A percentile compares a stretch with the other conserved stretches of the same genome.
These are phyloP conservation scores for Sula dactylatra DNA, from an alignment of 2,113 vertebrate genomes.

Conservation along the genomic window DNA sequence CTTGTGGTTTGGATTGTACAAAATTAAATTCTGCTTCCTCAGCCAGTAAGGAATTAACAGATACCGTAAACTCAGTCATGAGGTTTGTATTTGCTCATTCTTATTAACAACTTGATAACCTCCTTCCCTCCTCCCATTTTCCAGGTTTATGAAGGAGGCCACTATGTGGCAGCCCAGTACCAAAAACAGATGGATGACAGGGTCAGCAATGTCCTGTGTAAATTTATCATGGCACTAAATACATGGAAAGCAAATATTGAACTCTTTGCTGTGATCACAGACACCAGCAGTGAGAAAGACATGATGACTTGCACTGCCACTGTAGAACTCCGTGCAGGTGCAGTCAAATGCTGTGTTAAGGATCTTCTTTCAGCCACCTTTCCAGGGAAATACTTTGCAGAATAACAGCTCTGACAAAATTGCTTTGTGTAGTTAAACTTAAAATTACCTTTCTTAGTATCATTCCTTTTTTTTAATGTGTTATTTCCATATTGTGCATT, in stretches of 20 bases:
- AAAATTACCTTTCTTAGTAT: not conserved
- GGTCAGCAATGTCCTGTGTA: not conserved
- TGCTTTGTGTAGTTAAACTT: not conserved
- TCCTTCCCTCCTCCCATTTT: not conserved
- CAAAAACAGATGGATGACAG: not conserved
- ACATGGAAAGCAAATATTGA: not conserved
- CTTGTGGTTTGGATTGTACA: not conserved
- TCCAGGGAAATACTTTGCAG: not conserved
- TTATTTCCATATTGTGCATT: not conserved
- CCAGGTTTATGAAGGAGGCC: constrained; percentile 1
- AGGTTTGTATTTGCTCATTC: not conserved
- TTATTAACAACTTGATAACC: not conserved
- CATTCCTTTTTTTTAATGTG: not conserved
- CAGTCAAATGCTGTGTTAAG: not conserved
- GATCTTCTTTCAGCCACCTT: not conserved
- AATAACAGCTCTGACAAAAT: not conserved
- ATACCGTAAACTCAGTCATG: not conserved
- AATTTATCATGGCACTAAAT: not conserved
- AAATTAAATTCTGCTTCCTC: not conserved
- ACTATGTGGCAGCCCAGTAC: constrained; percentile 34
- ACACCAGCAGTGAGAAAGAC: not conserved
- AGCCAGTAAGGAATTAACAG: not conserved
- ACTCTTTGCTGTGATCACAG: not conserved
- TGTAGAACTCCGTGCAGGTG: not conserved
- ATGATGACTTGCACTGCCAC: not conserved